Evolutionary conservation across 2,888 invertebrate species (phyloP), one percentile per base, ranked within the genome.

Genomic region (Gymnocheta viridis): DNA sequence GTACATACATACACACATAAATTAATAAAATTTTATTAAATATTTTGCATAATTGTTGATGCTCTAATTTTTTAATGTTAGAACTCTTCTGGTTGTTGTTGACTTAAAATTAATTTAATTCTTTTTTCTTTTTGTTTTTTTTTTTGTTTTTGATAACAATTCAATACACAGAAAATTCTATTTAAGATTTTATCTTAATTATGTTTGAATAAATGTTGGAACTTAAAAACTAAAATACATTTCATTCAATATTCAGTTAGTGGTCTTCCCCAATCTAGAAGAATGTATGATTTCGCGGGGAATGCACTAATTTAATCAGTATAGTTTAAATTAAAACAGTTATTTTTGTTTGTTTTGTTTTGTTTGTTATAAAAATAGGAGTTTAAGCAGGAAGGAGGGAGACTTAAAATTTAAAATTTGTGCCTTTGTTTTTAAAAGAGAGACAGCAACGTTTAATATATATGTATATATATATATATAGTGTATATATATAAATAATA

Each of bases 61-160:
- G 14, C 47, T 62, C 66, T 67, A 72, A 73, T 32, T 17, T 54
- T 69, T 54, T 41, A 54, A 17, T 56, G 24, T 77, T 77, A 77
- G 58, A 77, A 77, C 67, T 74, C 51, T 51, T 56, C 27, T 72
- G 12, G n/a, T 60, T 54, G n/a, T 69, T 49, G 22, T 49, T 60
- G 19, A 49, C 69, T 72, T 83, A 80, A 80, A 76, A 80, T 27
- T 80, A 66, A 66, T 72, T 83, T 47, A 32, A 44, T 56, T 74
- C 41, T 17, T 69, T 58, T 77, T 72, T n/a, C n/a, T n/a, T n/a
- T n/a, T n/a, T n/a, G n/a, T n/a, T n/a, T n/a, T n/a, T n/a, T n/a
- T n/a, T n/a, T n/a, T n/a, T n/a, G n/a, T n/a, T n/a, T n/a, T n/a
- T 78, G 66, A 47, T 82, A 79, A 82, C 76, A 81, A 81, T 78